Evolutionary conservation across 2,797 vertebrate species (phyloP).

Genomic region (Nannoperca australis): DNA sequence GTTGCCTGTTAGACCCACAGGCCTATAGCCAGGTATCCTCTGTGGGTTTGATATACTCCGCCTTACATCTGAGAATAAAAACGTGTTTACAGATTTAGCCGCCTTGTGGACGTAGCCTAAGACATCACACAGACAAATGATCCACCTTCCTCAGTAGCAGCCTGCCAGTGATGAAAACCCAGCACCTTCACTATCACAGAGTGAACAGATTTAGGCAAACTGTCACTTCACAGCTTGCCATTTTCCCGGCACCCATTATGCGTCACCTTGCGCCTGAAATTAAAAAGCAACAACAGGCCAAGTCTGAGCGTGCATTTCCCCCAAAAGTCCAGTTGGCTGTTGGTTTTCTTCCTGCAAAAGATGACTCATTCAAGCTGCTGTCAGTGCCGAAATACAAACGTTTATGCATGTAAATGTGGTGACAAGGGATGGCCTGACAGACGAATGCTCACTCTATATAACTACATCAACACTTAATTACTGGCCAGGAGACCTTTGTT

Average conservation of each 20-base stretch:
- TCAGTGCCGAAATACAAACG: neutral
- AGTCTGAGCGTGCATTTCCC: neutral
- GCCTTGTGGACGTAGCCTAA: neutral
- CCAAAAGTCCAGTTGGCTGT: neutral
- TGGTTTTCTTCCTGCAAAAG: neutral
- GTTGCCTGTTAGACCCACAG: neutral
- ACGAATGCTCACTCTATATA: too few species aligned
- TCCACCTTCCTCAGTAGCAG: slow-evolving; percentile 8
- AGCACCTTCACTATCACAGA: slow-evolving; percentile 16
- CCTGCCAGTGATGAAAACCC: slow-evolving; percentile 34
- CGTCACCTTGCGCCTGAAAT: slow-evolving; percentile 54
- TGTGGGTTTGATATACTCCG: neutral
- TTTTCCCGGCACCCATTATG: slow-evolving; percentile 34
- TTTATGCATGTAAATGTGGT: neutral
- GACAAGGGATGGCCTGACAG: too few species aligned
- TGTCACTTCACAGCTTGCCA: slow-evolving; percentile 60
- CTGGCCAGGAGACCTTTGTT: too few species aligned
- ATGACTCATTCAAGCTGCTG: slow-evolving; percentile 22
- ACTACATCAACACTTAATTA: too few species aligned
- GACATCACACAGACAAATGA: neutral
- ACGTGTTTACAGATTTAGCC: slow-evolving; percentile 14
- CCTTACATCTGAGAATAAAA: slow-evolving; percentile 1
- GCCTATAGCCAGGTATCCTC: neutral
- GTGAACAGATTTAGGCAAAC: slow-evolving; percentile 35
- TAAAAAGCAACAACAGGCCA: slow-evolving; percentile 56